Conservation (phyloP, 2,888 invertebrate species). For the Podotricha telesiphe region DNA sequence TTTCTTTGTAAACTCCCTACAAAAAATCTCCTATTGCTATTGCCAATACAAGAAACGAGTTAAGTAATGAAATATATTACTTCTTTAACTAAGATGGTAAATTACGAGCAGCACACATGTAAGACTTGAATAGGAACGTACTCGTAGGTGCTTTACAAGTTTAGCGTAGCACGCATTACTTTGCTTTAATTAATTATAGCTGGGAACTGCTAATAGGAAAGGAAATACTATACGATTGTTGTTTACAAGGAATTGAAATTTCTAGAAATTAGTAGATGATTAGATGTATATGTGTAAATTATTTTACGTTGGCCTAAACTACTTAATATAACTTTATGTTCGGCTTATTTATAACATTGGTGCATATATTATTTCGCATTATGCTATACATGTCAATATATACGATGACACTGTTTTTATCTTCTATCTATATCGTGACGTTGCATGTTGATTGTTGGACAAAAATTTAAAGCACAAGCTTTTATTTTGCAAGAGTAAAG, state of each 20-base stretch:
- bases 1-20: slow-evolving; percentile 61
- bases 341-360: too few species aligned
- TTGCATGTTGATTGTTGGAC: too few species aligned
- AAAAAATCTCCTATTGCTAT: slow-evolving; percentile 53
- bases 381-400: too few species aligned
- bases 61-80: slow-evolving; percentile 35
- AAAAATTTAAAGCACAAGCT: too few species aligned
- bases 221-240: slow-evolving; percentile 1
- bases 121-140: slow-evolving; percentile 22
- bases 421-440: too few species aligned
- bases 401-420: too few species aligned
- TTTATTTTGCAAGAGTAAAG: too few species aligned
- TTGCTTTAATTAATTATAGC: slow-evolving; percentile 24
- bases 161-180: slow-evolving; percentile 27
- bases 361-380: too few species aligned
- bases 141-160: slow-evolving; percentile 19
- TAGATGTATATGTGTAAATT: too few species aligned
- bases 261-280: not conserved
- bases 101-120: slow-evolving; percentile 31
- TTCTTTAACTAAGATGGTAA: slow-evolving; percentile 30
- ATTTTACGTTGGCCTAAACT: too few species aligned
- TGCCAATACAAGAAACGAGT: slow-evolving; percentile 26
- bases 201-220: slow-evolving; percentile 10
- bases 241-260: not conserved
- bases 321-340: too few species aligned